phyloP scores from a whole-genome alignment of 2,797 vertebrate genomes.

The Gouania willdenowi region DNA sequence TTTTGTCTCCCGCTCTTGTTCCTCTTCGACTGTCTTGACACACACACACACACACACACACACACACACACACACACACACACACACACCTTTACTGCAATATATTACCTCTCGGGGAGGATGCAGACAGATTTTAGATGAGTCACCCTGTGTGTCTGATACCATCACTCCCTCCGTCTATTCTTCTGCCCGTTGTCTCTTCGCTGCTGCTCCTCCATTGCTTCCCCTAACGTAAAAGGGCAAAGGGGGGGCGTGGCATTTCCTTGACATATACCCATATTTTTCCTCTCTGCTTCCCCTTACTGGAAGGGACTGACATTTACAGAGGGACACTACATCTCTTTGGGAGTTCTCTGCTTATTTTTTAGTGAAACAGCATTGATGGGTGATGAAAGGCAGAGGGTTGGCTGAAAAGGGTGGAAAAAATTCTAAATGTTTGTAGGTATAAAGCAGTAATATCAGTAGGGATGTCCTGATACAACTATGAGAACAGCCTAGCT shows the following conservation, averaged over 20 bases:
- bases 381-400: slow-evolving; percentile 16
- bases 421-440: slow-evolving; percentile 24
- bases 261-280: slow-evolving; percentile 23
- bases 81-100: slow-evolving; percentile 37
- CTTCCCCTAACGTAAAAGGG: slow-evolving; percentile 46
- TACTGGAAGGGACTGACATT: slow-evolving; percentile 69
- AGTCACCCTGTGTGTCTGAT: slow-evolving; percentile 57
- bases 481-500: no score
- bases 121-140: slow-evolving; percentile 59
- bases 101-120: slow-evolving; percentile 48
- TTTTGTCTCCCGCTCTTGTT: slow-evolving; percentile 33
- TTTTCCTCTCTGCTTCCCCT: slow-evolving; percentile 25
- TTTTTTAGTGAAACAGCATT: slow-evolving; percentile 32
- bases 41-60: no score
- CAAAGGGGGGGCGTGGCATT: slow-evolving; percentile 51
- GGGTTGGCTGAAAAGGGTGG: slow-evolving; percentile 15
- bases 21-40: slow-evolving; percentile 23
- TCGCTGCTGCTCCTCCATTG: slow-evolving; percentile 15
- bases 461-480: no score
- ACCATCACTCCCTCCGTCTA: slow-evolving; percentile 33
- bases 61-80: no score
- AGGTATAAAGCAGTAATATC: no score
- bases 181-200: neutral
- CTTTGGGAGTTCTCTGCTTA: slow-evolving; percentile 34
- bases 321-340: slow-evolving; percentile 49